Evolutionary conservation across 1,140 invertebrate genomes (phyloP), one percentile per base, ranked within the genome.

Genomic region (Pachypeltis micranthus): DNA sequence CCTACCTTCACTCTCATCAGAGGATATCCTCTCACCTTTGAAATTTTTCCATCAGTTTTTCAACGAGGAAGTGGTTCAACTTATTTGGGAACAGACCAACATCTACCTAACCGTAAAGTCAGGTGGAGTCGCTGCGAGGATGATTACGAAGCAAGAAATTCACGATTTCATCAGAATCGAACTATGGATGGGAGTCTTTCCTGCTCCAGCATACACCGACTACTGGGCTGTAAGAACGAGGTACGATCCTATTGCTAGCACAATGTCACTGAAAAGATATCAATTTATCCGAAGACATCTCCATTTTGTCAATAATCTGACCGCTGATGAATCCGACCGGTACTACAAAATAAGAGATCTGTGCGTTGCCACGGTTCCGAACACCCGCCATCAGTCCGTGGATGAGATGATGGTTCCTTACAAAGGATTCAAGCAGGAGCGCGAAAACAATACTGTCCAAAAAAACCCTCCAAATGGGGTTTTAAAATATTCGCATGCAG

Each of bases 341-440:
- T 67, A 75, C 2, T 69, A 70, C 66, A 77, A 75, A 70, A 68
- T 75, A 44, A 65, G 70, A 64, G 71, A 71, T 55, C 19, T 77
- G 51, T 57, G n/a, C n/a, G n/a, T 70, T 57, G 67, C 69, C n/a
- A 39, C n/a, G 34, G 34, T 39, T 39, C 34, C 7, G 34, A 39
- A 39, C n/a, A n/a, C n/a, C n/a, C n/a, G n/a, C n/a, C n/a, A n/a
- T n/a, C n/a, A n/a, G n/a, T n/a, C n/a, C n/a, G n/a, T n/a, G n/a
- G n/a, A n/a, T n/a, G n/a, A n/a, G n/a, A n/a, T n/a, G n/a, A n/a
- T n/a, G n/a, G n/a, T n/a, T n/a, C n/a, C n/a, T n/a, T n/a, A n/a
- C n/a, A n/a, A n/a, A n/a, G n/a, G n/a, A n/a, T n/a, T n/a, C n/a
- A n/a, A n/a, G n/a, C n/a, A n/a, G n/a, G n/a, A n/a, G n/a, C n/a